These are phyloP conservation scores for Pomacea maculata DNA, from an alignment of 1,140 invertebrate genomes.

Conservation along the genomic window DNA sequence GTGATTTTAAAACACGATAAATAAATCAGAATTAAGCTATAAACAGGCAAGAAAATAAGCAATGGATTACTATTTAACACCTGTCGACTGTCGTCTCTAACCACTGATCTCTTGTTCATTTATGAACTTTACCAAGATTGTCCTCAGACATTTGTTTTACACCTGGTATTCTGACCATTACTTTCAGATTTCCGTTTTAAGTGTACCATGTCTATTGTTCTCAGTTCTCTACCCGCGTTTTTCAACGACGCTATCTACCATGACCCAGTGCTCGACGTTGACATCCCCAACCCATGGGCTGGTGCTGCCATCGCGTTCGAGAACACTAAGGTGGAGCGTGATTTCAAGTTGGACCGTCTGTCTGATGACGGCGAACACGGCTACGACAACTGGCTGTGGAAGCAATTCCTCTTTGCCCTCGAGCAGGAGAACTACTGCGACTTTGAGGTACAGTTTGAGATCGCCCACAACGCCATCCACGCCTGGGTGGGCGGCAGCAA, in stretches of 20 bases:
- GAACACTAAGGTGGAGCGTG: not conserved
- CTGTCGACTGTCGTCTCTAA: too few relatives aligned
- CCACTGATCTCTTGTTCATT: too few relatives aligned
- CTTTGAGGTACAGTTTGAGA: slow-evolving; percentile 33
- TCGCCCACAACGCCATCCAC: slow-evolving; percentile 33
- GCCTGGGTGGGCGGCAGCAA: slow-evolving; percentile 33
- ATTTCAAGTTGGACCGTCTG: not conserved
- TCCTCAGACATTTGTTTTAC: too few relatives aligned
- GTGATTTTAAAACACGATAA: too few relatives aligned
- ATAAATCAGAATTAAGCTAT: too few relatives aligned
- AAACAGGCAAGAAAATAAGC: too few relatives aligned
- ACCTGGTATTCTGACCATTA: too few relatives aligned
- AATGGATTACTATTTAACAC: too few relatives aligned
- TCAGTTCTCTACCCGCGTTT: slow-evolving; percentile 6
- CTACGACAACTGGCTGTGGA: slow-evolving; percentile 27
- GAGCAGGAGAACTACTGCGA: slow-evolving; percentile 38
- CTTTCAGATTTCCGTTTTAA: too few relatives aligned
- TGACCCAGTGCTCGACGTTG: slow-evolving; percentile 4
- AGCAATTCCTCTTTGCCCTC: slow-evolving; percentile 28
- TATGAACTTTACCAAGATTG: too few relatives aligned
- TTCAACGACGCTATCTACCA: not conserved
- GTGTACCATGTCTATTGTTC: too few relatives aligned
- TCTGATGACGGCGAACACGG: slow-evolving; percentile 7
- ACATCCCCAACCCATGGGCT: slow-evolving; percentile 18
- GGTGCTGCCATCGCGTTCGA: not conserved